Evolutionary conservation across 35 echinoderm and acorn worm species (phyloP).

Genomic region (Heliocidaris tuberculata): DNA sequence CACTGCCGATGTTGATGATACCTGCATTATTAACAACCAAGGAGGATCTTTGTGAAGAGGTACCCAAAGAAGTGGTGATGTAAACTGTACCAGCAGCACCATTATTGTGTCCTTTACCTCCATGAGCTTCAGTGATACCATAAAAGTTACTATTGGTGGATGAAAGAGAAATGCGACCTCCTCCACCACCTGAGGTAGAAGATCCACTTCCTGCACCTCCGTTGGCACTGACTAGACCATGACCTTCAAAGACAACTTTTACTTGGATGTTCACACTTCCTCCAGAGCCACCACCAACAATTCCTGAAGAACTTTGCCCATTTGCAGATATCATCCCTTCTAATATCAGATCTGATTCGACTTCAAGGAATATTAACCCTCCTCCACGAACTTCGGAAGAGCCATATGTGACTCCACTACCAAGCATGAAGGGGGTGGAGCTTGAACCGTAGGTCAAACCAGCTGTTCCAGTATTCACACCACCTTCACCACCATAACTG

Average conservation of each 20-base stretch:
- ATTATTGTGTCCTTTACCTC: conserved; percentile 53
- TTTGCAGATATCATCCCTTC: conserved; percentile 66
- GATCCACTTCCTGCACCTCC: conserved; percentile 64
- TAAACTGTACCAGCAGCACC: conserved; percentile 87
- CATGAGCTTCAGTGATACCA: conserved; percentile 59
- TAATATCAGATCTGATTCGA: conserved; percentile 35
- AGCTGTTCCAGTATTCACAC: neutral
- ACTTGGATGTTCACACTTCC: conserved; percentile 67
- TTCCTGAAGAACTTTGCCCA: conserved; percentile 32
- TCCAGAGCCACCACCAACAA: conserved; percentile 68
- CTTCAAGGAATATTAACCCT: conserved; percentile 51
- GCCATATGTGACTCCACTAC: conserved; percentile 58
- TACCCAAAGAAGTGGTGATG: conserved; percentile 11
- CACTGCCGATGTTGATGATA: conserved; percentile 17
- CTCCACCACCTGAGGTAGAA: conserved; percentile 71
- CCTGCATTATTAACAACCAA: conserved; percentile 70
- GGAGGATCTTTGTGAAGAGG: conserved; percentile 11
- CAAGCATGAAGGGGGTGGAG: conserved; percentile 39
- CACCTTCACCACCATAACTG: conserved; percentile 84
- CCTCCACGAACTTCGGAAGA: conserved; percentile 53
- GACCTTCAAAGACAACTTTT: conserved; percentile 37
- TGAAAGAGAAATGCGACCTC: conserved; percentile 71
- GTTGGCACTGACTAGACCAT: conserved; percentile 58
- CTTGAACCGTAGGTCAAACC: conserved; percentile 57
- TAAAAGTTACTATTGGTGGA: conserved; percentile 56